phyloP scores from a whole-genome alignment of 2,113 vertebrate species.

The Ptilonorhynchus violaceus region DNA sequence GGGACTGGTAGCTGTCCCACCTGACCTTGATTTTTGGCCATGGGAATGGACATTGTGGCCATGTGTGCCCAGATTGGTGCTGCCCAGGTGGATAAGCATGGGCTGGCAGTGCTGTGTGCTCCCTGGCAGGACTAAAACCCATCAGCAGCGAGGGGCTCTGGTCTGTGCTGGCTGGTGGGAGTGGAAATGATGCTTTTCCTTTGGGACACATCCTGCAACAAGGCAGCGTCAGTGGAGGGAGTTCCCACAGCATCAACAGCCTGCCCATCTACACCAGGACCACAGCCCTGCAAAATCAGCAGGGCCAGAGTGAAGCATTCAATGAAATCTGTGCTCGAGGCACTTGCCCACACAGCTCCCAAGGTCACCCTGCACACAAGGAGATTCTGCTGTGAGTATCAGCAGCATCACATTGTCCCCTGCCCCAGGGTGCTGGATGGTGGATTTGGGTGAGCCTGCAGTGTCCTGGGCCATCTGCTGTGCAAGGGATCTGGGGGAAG shows the following conservation, averaged over 20 bases:
- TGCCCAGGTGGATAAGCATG: neutral
- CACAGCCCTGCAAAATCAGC: accelerated
- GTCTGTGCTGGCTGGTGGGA: neutral
- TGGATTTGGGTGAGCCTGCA: neutral
- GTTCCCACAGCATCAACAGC: neutral
- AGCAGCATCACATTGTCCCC: neutral
- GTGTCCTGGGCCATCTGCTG: neutral
- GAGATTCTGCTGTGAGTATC: accelerated
- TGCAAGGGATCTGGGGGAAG: neutral
- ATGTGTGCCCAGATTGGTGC: neutral
- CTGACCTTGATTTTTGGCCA: neutral
- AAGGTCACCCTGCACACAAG: accelerated
- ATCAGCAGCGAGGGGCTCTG: accelerated
- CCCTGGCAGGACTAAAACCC: neutral
- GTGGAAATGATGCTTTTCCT: neutral
- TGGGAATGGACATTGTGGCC: neutral
- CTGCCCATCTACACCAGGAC: neutral
- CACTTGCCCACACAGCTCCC: neutral
- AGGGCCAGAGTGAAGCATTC: accelerated
- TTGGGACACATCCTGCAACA: neutral
- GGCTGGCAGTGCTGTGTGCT: neutral
- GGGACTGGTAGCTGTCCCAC: neutral
- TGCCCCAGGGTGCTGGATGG: neutral
- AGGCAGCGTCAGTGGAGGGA: neutral
- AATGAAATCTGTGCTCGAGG: neutral